These are phyloP conservation scores for Herpailurus yagouaroundi DNA, from an alignment of 2,113 vertebrate species.

Conservation along the genomic window DNA sequence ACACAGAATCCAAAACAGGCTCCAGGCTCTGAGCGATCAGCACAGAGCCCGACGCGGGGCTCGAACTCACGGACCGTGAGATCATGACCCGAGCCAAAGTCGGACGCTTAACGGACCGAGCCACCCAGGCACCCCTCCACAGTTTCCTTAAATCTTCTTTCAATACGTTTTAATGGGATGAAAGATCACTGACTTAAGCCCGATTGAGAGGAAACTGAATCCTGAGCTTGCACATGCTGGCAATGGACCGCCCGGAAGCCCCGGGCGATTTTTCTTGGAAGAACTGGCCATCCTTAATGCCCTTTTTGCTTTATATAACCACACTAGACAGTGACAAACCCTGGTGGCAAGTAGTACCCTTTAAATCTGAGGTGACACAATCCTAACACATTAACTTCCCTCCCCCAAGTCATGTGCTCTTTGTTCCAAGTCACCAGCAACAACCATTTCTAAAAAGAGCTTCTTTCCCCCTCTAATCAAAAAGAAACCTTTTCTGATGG, in stretches of 20 bases:
- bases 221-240: background rate
- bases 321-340: conserved; percentile 14
- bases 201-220: background rate
- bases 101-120: too few species aligned
- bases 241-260: background rate
- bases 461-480: background rate
- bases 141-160: background rate
- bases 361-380: conserved; percentile 38
- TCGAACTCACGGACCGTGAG: too few species aligned
- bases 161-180: background rate
- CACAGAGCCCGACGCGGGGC: too few species aligned
- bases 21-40: too few species aligned
- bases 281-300: background rate
- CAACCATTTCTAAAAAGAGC: background rate
- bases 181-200: background rate
- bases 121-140: too few species aligned
- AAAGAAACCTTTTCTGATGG: background rate
- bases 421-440: conserved; percentile 2
- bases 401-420: background rate
- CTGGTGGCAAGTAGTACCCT: background rate
- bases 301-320: conserved; percentile 21
- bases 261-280: background rate
- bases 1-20: too few species aligned
- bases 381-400: background rate
- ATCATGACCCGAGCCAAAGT: too few species aligned